A percentile compares a stretch with the other conserved stretches of the same genome.
phyloP scores from a whole-genome alignment of 2,888 invertebrate species.

The Gisinianus flammeolus region DNA sequence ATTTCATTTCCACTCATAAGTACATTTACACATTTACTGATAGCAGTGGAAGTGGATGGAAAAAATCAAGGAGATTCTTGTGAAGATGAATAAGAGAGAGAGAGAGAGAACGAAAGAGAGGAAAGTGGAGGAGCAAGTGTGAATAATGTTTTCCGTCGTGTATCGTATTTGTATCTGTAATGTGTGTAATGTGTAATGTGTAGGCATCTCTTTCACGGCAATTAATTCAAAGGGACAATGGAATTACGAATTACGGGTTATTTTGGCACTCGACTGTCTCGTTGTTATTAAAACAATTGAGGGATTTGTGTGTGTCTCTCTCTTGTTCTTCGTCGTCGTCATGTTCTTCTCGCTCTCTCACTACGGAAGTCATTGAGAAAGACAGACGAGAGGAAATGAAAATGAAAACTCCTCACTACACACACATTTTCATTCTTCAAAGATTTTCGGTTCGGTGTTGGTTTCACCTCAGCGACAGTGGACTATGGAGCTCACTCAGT shows the following conservation, averaged over 20 bases:
- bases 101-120: too few relatives aligned
- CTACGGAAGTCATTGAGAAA: neutral
- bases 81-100: too few relatives aligned
- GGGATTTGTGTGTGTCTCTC: slow-evolving; percentile 16
- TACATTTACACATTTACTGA: too few relatives aligned
- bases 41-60: too few relatives aligned
- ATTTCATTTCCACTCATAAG: too few relatives aligned
- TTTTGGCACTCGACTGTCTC: slow-evolving; percentile 19
- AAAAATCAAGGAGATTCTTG: too few relatives aligned
- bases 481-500: neutral
- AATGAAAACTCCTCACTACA: neutral
- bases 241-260: slow-evolving; percentile 11
- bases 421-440: slow-evolving; percentile 9
- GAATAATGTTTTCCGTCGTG: neutral
- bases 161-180: neutral
- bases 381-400: neutral
- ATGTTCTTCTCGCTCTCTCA: neutral
- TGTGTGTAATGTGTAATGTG: neutral
- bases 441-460: neutral
- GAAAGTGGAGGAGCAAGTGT: too few relatives aligned
- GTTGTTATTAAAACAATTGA: slow-evolving; percentile 32
- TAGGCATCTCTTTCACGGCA: slow-evolving; percentile 21
- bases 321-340: neutral
- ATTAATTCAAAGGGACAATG: slow-evolving; percentile 31
- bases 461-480: slow-evolving; percentile 19